These are phyloP conservation scores for Megalops cyprinoides DNA, from an alignment of 2,797 vertebrate species.

Conservation along the genomic window DNA sequence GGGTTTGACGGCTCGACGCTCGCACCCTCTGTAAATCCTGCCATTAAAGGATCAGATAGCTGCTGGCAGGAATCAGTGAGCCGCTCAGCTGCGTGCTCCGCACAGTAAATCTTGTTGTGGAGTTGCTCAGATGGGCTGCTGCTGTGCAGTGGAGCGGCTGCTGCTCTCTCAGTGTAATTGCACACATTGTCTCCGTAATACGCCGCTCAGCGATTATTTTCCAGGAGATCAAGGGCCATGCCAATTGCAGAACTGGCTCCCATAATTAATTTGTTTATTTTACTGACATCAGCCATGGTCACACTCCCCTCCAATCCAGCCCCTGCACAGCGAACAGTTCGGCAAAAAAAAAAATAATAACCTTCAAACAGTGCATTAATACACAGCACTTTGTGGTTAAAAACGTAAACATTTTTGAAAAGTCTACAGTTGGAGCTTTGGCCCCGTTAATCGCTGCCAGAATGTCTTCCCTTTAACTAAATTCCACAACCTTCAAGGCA, in stretches of 20 bases:
- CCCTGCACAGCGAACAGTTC: background rate
- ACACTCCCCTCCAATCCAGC: slow-evolving; percentile 30
- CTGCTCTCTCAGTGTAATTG: background rate
- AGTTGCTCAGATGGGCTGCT: background rate
- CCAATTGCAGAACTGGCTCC: slow-evolving; percentile 41
- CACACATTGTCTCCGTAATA: slow-evolving; percentile 16
- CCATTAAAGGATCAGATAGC: background rate
- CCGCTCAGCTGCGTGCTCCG: background rate
- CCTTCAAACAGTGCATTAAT: too few relatives aligned
- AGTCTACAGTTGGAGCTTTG: background rate
- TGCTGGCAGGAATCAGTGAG: background rate
- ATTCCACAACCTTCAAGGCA: background rate
- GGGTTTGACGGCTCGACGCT: background rate
- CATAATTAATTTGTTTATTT: slow-evolving; percentile 56
- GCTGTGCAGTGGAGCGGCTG: background rate
- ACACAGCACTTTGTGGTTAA: too few relatives aligned
- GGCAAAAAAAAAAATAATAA: too few relatives aligned
- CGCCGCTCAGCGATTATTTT: slow-evolving; percentile 48
- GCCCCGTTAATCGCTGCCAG: slow-evolving; percentile 1
- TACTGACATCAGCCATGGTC: slow-evolving; percentile 39
- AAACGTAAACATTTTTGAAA: background rate
- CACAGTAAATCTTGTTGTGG: background rate
- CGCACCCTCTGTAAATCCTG: background rate
- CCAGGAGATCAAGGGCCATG: slow-evolving; percentile 52
- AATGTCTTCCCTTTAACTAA: background rate